Percentiles rank a stretch among this genome's conserved stretches.
Conservation (phyloP, 2,113 vertebrate genomes). For the Salvelinus alpinus region DNA sequence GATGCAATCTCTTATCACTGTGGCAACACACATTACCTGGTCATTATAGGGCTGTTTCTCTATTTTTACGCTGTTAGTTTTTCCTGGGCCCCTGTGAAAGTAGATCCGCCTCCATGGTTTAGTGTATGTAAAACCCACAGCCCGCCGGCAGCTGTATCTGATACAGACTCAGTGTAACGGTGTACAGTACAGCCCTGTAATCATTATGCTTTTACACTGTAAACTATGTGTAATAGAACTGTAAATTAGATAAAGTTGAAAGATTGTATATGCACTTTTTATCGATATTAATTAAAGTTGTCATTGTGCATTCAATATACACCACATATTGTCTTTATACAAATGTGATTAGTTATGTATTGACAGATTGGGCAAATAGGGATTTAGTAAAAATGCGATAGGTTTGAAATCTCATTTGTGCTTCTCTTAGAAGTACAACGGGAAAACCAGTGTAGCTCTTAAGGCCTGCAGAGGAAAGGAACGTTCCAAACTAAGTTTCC, state of each 20-base stretch:
- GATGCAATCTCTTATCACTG: slow-evolving; percentile 55
- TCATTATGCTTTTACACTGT: background rate
- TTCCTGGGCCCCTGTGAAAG: slow-evolving; percentile 60
- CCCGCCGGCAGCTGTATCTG: background rate
- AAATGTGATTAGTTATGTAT: too few species aligned
- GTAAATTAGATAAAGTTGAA: too few species aligned
- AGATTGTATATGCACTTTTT: too few species aligned
- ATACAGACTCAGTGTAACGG: background rate
- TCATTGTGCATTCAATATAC: too few species aligned
- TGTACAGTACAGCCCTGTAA: background rate
- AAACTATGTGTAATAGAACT: too few species aligned
- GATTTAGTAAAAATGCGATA: background rate
- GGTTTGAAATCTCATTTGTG: background rate
- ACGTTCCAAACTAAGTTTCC: slow-evolving; percentile 27
- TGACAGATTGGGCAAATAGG: too few species aligned
- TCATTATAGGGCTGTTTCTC: slow-evolving; percentile 52
- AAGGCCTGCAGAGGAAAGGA: slow-evolving; percentile 24
- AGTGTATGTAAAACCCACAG: slow-evolving; percentile 32
- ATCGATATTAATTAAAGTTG: too few species aligned
- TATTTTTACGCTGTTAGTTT: slow-evolving; percentile 52
- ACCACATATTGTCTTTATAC: too few species aligned
- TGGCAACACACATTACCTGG: slow-evolving; percentile 60
- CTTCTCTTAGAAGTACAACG: background rate
- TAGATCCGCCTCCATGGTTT: slow-evolving; percentile 19
- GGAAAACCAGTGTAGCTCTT: slow-evolving; percentile 14